These are phyloP conservation scores for Rhombomys opimus DNA, from an alignment of 2,113 vertebrate species.

Conservation along the genomic window DNA sequence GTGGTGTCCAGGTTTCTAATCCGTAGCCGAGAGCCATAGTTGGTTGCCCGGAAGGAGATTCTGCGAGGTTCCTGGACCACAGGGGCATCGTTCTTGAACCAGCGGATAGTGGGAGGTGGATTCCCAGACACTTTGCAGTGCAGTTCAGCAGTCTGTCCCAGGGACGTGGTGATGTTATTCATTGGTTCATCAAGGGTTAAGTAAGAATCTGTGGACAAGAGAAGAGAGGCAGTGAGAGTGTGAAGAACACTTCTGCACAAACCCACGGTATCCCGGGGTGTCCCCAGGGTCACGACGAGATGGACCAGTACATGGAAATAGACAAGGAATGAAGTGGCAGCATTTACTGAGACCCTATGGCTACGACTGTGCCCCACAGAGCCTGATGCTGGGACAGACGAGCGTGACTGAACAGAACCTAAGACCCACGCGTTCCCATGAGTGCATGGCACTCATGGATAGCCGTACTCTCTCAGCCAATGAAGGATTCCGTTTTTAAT, in stretches of 20 bases:
- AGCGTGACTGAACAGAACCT: background rate
- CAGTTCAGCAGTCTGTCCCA: constrained; percentile 95
- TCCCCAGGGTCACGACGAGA: background rate
- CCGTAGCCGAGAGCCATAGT: constrained; percentile 94
- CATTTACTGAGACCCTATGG: background rate
- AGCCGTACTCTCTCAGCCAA: background rate
- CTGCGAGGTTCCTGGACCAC: constrained; percentile 96
- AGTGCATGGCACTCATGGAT: background rate
- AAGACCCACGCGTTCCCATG: background rate
- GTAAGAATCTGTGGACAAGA: constrained; percentile 89
- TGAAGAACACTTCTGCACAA: background rate
- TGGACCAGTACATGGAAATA: background rate
- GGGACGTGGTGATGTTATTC: constrained; percentile 99
- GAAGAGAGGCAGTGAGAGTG: background rate
- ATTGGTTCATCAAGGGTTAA: constrained; percentile 94
- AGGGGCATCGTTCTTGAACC: constrained; percentile 98
- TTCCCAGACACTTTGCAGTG: constrained; percentile 95
- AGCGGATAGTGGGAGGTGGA: constrained; percentile 92
- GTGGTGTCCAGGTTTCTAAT: constrained; percentile 98
- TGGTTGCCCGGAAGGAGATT: constrained; percentile 92
- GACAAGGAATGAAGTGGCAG: background rate
- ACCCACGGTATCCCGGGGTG: too few species aligned
- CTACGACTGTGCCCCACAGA: background rate
- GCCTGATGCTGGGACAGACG: background rate
- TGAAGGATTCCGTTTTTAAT: constrained; percentile 2